Percentiles rank a stretch among this genome's conserved stretches.
phyloP scores from a whole-genome alignment of 2,888 invertebrate species.

The Erebia ligea region DNA sequence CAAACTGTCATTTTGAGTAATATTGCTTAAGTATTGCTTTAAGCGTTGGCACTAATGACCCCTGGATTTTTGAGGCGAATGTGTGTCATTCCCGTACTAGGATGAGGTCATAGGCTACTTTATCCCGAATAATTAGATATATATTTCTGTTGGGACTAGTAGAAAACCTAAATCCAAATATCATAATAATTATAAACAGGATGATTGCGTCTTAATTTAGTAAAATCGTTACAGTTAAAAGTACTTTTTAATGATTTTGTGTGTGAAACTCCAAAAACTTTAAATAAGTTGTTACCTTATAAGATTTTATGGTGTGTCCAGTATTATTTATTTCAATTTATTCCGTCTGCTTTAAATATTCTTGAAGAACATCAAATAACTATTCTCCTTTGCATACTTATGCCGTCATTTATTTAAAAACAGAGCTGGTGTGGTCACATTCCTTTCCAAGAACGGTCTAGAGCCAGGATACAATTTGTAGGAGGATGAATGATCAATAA shows the following conservation, averaged over 20 bases:
- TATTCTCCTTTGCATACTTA: constrained; percentile 26
- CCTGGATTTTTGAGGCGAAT: too few relatives aligned
- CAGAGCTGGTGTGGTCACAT: constrained; percentile 51
- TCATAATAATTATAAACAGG: too few relatives aligned
- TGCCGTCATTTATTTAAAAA: constrained; percentile 33
- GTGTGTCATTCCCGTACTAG: too few relatives aligned
- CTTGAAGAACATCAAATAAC: neutral
- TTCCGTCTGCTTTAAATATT: constrained; percentile 4
- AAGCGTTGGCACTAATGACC: too few relatives aligned
- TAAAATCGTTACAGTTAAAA: neutral
- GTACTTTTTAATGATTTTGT: too few relatives aligned
- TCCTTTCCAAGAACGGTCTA: constrained; percentile 42
- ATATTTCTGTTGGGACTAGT: too few relatives aligned
- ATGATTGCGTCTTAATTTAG: neutral
- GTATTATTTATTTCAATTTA: neutral
- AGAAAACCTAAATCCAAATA: too few relatives aligned
- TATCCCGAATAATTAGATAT: too few relatives aligned
- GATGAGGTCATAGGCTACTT: too few relatives aligned
- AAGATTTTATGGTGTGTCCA: neutral
- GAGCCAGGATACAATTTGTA: constrained; percentile 36
- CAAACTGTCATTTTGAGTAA: too few relatives aligned
- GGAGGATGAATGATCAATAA: constrained; percentile 32
- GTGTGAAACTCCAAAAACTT: neutral
- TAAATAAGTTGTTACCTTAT: neutral
- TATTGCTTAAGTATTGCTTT: too few relatives aligned